These are phyloP conservation scores for Gonatopus flavifemur DNA, from an alignment of 1,140 invertebrate genomes.

Conservation along the genomic window DNA sequence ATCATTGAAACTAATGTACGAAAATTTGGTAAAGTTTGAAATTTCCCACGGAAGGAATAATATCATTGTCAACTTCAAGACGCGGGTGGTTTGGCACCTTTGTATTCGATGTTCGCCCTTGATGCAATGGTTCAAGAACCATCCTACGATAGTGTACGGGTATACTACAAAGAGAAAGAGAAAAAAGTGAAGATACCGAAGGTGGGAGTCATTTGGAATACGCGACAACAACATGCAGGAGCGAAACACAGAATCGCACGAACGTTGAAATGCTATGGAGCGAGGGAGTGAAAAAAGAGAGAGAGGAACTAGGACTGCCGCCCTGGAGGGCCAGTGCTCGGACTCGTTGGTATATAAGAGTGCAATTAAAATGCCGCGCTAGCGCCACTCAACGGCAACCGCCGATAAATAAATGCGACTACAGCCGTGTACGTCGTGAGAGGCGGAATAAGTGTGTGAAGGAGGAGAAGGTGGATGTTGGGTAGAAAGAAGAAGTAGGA, in stretches of 20 bases:
- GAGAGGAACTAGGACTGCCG: constrained; percentile 6
- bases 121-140: too few species aligned
- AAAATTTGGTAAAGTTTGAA: too few species aligned
- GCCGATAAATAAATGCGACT: constrained; percentile 56
- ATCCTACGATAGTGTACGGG: too few species aligned
- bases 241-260: not conserved
- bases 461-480: constrained; percentile 18
- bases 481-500: not conserved
- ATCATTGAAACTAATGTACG: too few species aligned
- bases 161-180: too few species aligned
- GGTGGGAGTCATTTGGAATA: constrained; percentile 43
- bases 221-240: constrained; percentile 28
- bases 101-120: too few species aligned
- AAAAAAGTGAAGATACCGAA: constrained; percentile 21
- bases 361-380: constrained; percentile 59
- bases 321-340: constrained; percentile 27
- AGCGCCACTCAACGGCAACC: constrained; percentile 57
- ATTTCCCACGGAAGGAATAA: too few species aligned
- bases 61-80: too few species aligned
- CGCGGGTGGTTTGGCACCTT: too few species aligned
- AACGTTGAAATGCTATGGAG: not conserved
- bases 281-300: not conserved
- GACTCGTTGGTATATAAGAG: constrained; percentile 51
- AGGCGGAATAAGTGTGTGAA: constrained; percentile 47
- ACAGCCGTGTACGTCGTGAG: constrained; percentile 24